These are phyloP conservation scores for Cynodonichthys magdalenae DNA, from an alignment of 2,797 vertebrate genomes.

Conservation along the genomic window DNA sequence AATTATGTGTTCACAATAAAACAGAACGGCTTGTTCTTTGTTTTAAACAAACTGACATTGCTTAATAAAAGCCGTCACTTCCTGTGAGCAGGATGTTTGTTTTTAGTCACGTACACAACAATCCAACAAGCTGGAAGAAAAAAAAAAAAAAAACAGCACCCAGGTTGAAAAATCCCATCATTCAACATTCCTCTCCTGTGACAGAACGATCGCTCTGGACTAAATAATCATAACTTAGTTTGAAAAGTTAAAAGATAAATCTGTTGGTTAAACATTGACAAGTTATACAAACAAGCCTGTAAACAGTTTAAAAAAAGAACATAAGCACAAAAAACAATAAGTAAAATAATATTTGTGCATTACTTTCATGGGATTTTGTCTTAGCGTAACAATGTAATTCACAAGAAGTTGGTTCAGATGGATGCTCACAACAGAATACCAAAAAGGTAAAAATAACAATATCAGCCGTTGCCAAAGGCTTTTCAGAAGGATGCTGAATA, in stretches of 20 bases:
- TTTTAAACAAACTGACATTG: neutral
- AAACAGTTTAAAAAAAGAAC: too few relatives aligned
- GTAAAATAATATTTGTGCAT: too few relatives aligned
- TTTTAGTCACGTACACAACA: constrained; percentile 26
- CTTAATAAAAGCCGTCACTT: constrained; percentile 9
- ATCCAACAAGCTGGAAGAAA: constrained; percentile 25
- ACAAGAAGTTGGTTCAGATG: too few relatives aligned
- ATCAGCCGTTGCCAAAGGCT: too few relatives aligned
- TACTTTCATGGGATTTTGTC: too few relatives aligned
- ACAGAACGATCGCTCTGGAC: constrained; percentile 47
- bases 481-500: too few relatives aligned
- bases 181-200: constrained; percentile 68
- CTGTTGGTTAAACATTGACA: constrained; percentile 28
- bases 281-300: too few relatives aligned
- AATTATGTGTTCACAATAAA: too few relatives aligned
- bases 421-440: too few relatives aligned
- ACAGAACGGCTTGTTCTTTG: constrained; percentile 5
- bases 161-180: constrained; percentile 39
- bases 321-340: too few relatives aligned
- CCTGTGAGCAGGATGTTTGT: constrained; percentile 10
- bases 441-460: too few relatives aligned
- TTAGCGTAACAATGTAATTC: too few relatives aligned
- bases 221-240: constrained; percentile 45
- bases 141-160: constrained; percentile 1
- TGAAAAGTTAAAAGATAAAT: constrained; percentile 23